phyloP scores from a whole-genome alignment of 2,113 vertebrate species.

The Abramis brama region DNA sequence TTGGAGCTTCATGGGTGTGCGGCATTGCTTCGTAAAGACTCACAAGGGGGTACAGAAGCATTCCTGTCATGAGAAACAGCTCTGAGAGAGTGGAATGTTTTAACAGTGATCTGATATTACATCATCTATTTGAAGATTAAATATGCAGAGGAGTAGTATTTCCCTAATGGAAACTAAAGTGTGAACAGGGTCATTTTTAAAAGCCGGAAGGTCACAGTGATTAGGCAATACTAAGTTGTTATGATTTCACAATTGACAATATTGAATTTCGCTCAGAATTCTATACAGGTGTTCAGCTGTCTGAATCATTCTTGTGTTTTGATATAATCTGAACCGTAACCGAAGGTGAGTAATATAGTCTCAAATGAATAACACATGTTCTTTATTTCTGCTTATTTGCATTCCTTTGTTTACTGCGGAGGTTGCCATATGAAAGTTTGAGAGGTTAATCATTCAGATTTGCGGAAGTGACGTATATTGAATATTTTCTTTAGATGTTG shows the following conservation, averaged over 20 bases:
- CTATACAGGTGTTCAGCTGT: not conserved
- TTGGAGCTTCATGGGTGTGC: constrained; percentile 27
- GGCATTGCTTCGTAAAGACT: not conserved
- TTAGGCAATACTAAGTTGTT: not conserved
- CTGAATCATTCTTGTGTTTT: not conserved
- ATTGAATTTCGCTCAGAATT: not conserved
- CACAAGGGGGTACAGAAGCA: not conserved
- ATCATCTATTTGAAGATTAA: constrained; percentile 30
- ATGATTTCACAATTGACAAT: not conserved
- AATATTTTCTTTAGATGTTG: not conserved
- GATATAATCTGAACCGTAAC: not conserved
- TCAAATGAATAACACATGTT: not conserved
- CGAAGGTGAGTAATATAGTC: not conserved
- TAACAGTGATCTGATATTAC: constrained; percentile 15
- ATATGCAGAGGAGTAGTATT: not conserved
- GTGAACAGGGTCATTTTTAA: not conserved
- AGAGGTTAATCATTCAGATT: not conserved
- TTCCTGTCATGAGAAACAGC: not conserved
- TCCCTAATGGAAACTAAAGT: constrained; percentile 4
- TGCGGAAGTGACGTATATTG: not conserved
- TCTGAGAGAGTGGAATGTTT: constrained; percentile 11
- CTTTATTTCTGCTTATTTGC: not conserved
- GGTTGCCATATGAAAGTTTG: not conserved
- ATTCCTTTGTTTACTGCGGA: not conserved
- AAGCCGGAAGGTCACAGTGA: not conserved